Percentiles rank a stretch among this genome's conserved stretches.
phyloP scores from a whole-genome alignment of 2,888 invertebrate genomes.

The Ichneumon xanthorius region DNA sequence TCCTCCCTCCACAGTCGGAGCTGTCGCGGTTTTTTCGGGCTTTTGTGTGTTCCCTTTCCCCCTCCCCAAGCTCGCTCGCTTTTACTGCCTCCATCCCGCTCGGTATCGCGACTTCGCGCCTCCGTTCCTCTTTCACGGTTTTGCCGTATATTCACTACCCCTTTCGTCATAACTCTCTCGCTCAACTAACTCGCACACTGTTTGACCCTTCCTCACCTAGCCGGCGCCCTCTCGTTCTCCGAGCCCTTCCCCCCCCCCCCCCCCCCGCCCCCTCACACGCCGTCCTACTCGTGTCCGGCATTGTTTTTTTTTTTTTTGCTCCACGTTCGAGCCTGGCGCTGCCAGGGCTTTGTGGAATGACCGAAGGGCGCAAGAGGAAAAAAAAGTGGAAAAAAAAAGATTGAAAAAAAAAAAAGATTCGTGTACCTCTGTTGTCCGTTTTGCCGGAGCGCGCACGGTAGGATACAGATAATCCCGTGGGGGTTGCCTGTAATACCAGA shows the following conservation, averaged over 20 bases:
- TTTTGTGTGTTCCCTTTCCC: conserved; percentile 60
- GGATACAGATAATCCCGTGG: conserved; percentile 61
- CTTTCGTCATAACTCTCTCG: conserved; percentile 62
- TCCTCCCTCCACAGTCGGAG: conserved; percentile 48
- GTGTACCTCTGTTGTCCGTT: conserved; percentile 26
- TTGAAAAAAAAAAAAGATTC: conserved; percentile 39
- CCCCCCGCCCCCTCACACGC: neutral
- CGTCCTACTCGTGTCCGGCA: conserved; percentile 48
- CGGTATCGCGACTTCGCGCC: neutral
- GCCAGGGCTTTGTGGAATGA: conserved; percentile 50
- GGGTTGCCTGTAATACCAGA: conserved; percentile 62
- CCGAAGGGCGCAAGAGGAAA: conserved; percentile 39
- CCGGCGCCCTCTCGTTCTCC: conserved; percentile 42
- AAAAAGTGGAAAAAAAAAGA: neutral
- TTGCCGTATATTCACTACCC: conserved; percentile 13
- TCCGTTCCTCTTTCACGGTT: conserved; percentile 22
- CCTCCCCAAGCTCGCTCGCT: conserved; percentile 28
- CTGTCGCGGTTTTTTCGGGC: conserved; percentile 74
- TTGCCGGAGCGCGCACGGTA: conserved; percentile 23
- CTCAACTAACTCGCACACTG: conserved; percentile 53
- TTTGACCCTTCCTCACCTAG: conserved; percentile 40
- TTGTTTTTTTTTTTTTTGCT: conserved; percentile 43
- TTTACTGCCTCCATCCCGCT: conserved; percentile 9
- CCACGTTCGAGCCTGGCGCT: conserved; percentile 10
- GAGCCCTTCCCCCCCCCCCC: conserved; percentile 17